Conservation (phyloP, 2,113 vertebrate genomes). For the Malurus alboscapulatus region DNA sequence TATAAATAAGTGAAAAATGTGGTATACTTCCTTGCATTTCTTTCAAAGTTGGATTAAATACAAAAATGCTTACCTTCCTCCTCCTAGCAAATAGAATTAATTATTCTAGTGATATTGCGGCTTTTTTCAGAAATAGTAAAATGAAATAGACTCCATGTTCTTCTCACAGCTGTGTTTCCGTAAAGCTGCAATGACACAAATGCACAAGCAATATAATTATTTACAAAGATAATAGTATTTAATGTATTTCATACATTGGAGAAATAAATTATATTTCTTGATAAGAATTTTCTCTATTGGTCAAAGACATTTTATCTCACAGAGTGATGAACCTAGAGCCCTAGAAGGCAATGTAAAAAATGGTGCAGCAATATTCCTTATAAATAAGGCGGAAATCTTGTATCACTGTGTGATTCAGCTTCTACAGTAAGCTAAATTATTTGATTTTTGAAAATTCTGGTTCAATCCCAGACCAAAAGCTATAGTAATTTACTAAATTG, state of each 20-base stretch:
- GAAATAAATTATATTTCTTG: neutral
- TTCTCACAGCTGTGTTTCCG: neutral
- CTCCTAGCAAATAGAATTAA: neutral
- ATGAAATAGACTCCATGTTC: neutral
- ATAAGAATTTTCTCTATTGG: neutral
- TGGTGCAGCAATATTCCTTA: neutral
- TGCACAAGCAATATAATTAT: neutral
- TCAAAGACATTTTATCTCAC: neutral
- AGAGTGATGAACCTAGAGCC: neutral
- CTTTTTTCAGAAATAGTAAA: neutral
- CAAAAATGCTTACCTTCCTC: neutral
- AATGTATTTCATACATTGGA: neutral
- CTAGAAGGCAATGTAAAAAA: neutral
- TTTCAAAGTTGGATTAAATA: neutral
- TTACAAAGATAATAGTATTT: neutral
- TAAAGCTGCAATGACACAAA: neutral
- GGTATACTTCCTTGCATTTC: neutral
- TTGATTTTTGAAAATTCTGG: neutral
- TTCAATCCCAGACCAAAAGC: neutral
- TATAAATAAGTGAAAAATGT: neutral
- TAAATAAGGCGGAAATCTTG: neutral
- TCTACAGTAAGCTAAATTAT: neutral
- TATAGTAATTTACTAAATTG: neutral
- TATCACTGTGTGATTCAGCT: neutral
- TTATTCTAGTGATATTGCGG: neutral